Base-by-base conservation (phyloP, 2,113 vertebrate genomes). In the Proterorhinus semilunaris region DNA sequence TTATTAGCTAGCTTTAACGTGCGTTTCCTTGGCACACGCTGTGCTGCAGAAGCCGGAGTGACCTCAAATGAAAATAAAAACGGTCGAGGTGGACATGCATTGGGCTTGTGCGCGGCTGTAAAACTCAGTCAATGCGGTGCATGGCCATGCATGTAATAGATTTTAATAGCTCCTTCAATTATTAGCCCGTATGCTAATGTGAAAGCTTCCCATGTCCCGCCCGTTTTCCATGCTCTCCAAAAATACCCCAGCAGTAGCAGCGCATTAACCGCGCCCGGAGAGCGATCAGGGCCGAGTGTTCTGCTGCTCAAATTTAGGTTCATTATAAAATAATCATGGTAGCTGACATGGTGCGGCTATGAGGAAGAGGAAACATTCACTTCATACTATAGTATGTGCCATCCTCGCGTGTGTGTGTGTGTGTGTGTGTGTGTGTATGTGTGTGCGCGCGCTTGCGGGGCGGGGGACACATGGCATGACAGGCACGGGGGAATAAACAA, bases 311-410 rank as follows among this genome's bases (percentile, higher is more conserved):
- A 84, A 86, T 86, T 86, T 86, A 74, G 85, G 78, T 86, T 91
- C 86, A 92, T 92, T 90, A 89, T 88, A 87, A 88, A 88, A 88
- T 88, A 86, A 92, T 91, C 88, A 91, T 78, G 72, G 58, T 49
- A 65, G 82, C 65, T 82, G 87, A 89, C 80, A 79, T 75, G n/a
- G n/a, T n/a, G 84, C 73, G 76, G 62, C 76, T 85, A 67, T 74
- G 63, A 69, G 79, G 75, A 71, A 66, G 49, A 45, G 69, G 82
- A 82, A 82, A 55, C 66, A 59, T 83, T 76, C 70, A 63, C 55
- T 50, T 10, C 11, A 68, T 78, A 62, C 27, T 36, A 36, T 58
- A 15, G 21, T 13, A n/a, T 63, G 50, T 70, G 27, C 7, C 9
- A 62, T 0, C 5, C 10, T 44, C 48, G 48, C 11, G 48, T 12